A percentile compares a stretch with the other conserved stretches of the same genome.
These are phyloP conservation scores for Fundulus diaphanus DNA, from an alignment of 2,797 vertebrate species.

Conservation along the genomic window DNA sequence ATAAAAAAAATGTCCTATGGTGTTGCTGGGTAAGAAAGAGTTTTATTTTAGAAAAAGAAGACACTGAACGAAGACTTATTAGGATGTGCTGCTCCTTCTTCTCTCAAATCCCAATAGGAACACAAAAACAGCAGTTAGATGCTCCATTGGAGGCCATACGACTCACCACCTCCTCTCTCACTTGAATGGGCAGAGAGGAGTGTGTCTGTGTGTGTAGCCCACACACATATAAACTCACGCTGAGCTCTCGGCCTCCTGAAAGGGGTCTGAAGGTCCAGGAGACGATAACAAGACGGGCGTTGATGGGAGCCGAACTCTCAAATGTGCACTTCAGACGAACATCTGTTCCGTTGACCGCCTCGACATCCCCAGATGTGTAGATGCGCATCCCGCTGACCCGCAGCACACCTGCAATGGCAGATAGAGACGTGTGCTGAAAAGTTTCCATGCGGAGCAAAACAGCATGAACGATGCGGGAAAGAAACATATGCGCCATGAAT, in stretches of 20 bases:
- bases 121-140: constrained; percentile 30
- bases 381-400: constrained; percentile 83
- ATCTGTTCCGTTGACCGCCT: constrained; percentile 91
- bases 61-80: constrained; percentile 15
- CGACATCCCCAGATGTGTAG: constrained; percentile 82
- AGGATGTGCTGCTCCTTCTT: constrained; percentile 32
- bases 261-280: constrained; percentile 91
- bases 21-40: background rate
- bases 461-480: background rate
- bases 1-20: background rate
- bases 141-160: constrained; percentile 54
- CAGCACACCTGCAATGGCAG: constrained; percentile 76
- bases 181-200: constrained; percentile 43
- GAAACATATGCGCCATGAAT: constrained; percentile 14
- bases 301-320: constrained; percentile 78
- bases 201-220: too few species aligned
- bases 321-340: constrained; percentile 92
- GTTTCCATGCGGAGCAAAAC: constrained; percentile 21
- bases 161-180: constrained; percentile 52
- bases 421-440: background rate
- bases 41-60: constrained; percentile 27
- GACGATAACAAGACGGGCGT: constrained; percentile 69
- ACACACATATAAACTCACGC: constrained; percentile 77
- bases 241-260: constrained; percentile 78
- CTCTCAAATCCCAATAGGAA: constrained; percentile 31